A percentile compares a stretch with the other conserved stretches of the same genome.
Conservation (phyloP, 2,797 vertebrate species). For the Simalia tracyae region DNA sequence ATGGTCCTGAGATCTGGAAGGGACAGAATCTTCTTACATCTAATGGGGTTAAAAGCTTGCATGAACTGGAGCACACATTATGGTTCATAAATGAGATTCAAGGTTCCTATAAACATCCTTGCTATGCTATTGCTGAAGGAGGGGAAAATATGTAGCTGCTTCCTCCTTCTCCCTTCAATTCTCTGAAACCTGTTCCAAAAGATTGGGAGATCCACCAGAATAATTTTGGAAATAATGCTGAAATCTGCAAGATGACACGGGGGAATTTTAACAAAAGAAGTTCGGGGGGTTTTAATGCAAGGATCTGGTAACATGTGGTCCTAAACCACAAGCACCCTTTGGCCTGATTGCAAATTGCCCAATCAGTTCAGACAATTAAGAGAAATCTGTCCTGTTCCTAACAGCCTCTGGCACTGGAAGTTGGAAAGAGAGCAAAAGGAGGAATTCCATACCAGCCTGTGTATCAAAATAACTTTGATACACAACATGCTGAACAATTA, state of each 20-base stretch:
- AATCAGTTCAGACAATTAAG: background rate
- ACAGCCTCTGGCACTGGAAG: background rate
- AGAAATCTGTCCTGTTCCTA: background rate
- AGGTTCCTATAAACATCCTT: background rate
- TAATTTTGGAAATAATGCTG: background rate
- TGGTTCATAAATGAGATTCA: background rate
- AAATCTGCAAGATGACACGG: no score
- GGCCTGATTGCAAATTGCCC: background rate
- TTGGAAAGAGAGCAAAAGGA: background rate
- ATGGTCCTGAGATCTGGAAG: background rate
- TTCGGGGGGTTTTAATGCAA: background rate
- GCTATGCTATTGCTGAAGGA: background rate
- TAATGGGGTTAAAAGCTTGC: background rate
- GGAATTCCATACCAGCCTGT: background rate
- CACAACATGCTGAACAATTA: conserved; percentile 3
- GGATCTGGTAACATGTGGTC: background rate
- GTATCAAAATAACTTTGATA: background rate
- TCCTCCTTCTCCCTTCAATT: background rate
- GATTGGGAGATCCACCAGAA: background rate
- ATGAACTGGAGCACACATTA: background rate
- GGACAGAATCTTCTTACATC: background rate
- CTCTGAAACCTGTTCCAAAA: background rate
- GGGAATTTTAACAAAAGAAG: background rate
- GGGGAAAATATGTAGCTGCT: background rate
- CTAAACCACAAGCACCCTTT: background rate